A percentile compares a stretch with the other conserved stretches of the same genome.
phyloP scores from a whole-genome alignment of 2,113 vertebrate genomes.

The Campylomormyrus tamandua region DNA sequence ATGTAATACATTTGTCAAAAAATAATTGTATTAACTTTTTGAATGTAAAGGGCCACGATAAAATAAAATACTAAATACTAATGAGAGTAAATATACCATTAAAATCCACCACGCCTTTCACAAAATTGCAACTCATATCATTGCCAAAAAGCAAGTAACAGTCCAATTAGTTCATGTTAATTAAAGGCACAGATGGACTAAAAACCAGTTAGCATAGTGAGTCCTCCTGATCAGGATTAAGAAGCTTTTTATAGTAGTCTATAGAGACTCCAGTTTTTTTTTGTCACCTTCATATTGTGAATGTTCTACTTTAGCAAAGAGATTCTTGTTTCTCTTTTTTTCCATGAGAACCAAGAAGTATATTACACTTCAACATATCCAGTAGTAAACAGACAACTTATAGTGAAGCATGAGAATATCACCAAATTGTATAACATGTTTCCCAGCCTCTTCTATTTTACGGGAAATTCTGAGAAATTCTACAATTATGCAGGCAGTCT shows the following conservation, averaged over 20 bases:
- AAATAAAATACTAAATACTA: not conserved
- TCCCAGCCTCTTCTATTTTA: not conserved
- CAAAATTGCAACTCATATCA: not conserved
- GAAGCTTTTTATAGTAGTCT: not conserved
- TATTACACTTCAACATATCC: not conserved
- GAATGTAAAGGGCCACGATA: not conserved
- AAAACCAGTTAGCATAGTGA: not conserved
- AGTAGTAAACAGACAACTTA: not conserved
- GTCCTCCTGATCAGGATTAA: not conserved
- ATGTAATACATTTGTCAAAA: not conserved
- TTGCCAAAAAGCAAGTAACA: not conserved
- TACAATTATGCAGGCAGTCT: not conserved
- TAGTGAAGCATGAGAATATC: not conserved
- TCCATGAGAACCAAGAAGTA: not conserved
- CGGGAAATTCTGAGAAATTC: not conserved
- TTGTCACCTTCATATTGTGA: not conserved
- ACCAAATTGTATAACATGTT: not conserved
- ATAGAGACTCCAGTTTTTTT: not conserved
- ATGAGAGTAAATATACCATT: not conserved
- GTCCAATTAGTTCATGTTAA: not conserved
- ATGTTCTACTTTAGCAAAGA: not conserved
- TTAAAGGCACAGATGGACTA: not conserved
- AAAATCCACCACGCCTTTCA: not conserved
- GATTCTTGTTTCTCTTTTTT: not conserved
- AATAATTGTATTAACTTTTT: not conserved